Percentiles rank a stretch among this genome's conserved stretches.
Conservation (phyloP, 2,113 vertebrate species). For the Tupaia tana region DNA sequence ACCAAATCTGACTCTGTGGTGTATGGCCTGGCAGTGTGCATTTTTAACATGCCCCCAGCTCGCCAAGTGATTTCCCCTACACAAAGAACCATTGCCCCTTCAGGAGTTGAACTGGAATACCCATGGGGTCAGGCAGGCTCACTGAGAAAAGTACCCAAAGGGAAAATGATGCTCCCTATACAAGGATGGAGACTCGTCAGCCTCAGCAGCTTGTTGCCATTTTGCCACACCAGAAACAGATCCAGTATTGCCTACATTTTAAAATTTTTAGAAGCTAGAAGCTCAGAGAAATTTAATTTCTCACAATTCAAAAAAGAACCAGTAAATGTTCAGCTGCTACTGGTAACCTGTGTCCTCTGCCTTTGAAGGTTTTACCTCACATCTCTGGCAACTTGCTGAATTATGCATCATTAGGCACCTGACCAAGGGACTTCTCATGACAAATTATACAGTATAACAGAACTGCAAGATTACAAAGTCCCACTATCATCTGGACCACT, state of each 20-base stretch:
- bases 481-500: not conserved
- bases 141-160: not conserved
- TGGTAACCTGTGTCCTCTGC: not conserved
- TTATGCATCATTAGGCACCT: not conserved
- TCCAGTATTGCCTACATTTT: not conserved
- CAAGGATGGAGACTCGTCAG: not conserved
- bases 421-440: not conserved
- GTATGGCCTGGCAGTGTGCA: not conserved
- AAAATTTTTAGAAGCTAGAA: not conserved
- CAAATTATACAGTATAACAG: not conserved
- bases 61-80: not conserved
- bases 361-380: not conserved
- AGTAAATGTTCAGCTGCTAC: not conserved
- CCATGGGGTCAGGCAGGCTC: not conserved
- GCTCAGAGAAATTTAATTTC: conserved; percentile 11
- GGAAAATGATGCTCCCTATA: not conserved
- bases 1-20: not conserved
- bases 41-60: not conserved
- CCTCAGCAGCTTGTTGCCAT: not conserved
- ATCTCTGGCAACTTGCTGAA: not conserved
- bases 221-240: not conserved
- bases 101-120: not conserved
- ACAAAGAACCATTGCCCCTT: not conserved
- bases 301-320: not conserved
- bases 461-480: not conserved